Percentiles rank a stretch among this genome's conserved stretches.
These are phyloP conservation scores for Atherinosoma microstoma DNA, from an alignment of 2,797 vertebrate genomes.

Conservation along the genomic window DNA sequence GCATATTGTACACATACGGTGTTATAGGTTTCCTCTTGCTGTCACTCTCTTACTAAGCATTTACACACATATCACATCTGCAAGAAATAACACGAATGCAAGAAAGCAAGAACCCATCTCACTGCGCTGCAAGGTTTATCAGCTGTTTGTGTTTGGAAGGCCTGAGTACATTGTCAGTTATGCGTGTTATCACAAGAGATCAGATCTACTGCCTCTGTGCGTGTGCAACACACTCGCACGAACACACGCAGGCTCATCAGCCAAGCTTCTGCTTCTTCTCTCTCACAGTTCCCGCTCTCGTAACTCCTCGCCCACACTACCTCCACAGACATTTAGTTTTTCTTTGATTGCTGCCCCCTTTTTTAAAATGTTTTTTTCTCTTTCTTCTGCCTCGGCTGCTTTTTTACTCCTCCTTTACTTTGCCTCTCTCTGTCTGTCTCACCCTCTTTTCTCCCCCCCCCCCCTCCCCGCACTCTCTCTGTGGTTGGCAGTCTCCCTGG, in stretches of 20 bases:
- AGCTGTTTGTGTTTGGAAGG: constrained; percentile 36
- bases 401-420: constrained; percentile 38
- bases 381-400: constrained; percentile 53
- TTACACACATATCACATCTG: constrained; percentile 46
- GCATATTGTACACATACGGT: constrained; percentile 53
- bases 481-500: constrained; percentile 86
- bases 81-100: constrained; percentile 34
- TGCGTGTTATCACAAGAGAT: constrained; percentile 49
- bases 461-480: constrained; percentile 56
- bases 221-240: constrained; percentile 4
- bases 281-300: constrained; percentile 59
- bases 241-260: constrained; percentile 21
- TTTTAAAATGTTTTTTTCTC: constrained; percentile 32
- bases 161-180: constrained; percentile 48
- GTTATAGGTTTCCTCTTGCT: constrained; percentile 46
- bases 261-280: constrained; percentile 64
- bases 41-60: constrained; percentile 46
- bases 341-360: constrained; percentile 29
- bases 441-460: constrained; percentile 31
- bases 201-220: constrained; percentile 28
- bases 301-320: constrained; percentile 52
- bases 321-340: constrained; percentile 63
- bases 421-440: constrained; percentile 42
- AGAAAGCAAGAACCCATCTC: constrained; percentile 9
- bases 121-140: constrained; percentile 18